Conservation (phyloP, 37 sponge, comb jelly and placozoan species). For the Bolinopsis microptera region DNA sequence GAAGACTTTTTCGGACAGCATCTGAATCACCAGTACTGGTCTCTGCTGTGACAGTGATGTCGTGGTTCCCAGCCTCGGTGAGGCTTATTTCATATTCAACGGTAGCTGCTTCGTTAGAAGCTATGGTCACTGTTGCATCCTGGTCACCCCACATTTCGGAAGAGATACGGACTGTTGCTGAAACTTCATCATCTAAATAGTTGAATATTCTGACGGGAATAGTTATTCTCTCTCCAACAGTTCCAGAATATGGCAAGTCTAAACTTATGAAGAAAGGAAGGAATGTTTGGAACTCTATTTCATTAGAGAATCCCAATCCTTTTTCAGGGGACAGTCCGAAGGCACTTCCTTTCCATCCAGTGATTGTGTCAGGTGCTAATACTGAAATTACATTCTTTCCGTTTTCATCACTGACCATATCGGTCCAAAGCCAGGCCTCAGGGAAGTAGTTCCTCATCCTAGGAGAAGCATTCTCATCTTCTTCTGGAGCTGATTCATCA, state of each 20-base stretch:
- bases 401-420: background rate
- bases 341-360: conserved; percentile 23
- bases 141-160: background rate
- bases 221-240: conserved; percentile 29
- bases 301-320: conserved; percentile 36
- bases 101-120: background rate
- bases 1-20: background rate
- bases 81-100: conserved; percentile 1
- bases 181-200: background rate
- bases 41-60: background rate
- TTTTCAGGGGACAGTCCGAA: conserved; percentile 19
- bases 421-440: conserved; percentile 31
- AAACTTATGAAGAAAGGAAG: background rate
- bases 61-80: conserved; percentile 12
- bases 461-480: background rate
- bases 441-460: conserved; percentile 43
- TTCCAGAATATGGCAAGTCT: conserved; percentile 38
- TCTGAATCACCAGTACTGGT: background rate
- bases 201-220: conserved; percentile 26
- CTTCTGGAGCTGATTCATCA: background rate
- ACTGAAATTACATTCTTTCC: background rate
- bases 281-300: conserved; percentile 28
- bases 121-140: background rate
- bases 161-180: background rate
- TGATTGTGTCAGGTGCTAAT: conserved; percentile 13